Base-by-base conservation (phyloP, 2,113 vertebrate species). In the Saccopteryx leptura region DNA sequence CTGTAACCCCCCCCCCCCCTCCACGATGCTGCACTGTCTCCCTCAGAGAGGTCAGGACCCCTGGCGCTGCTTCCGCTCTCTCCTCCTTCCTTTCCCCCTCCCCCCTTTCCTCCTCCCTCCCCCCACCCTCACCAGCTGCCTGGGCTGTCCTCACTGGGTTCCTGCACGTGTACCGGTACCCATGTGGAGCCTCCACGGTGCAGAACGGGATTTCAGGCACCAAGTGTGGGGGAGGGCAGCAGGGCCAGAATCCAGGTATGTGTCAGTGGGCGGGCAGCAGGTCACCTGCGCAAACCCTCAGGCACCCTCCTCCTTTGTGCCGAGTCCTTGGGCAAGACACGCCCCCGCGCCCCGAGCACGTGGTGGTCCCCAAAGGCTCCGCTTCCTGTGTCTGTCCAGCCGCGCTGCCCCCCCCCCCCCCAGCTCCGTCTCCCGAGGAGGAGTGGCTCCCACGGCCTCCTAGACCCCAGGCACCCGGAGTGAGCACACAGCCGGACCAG, bases 341-440 rank as follows among this genome's bases (percentile, higher is more conserved):
- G 4, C 15, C 14, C 11, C 58, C 19, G 13, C 54, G 72, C 68
- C 65, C 50, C 1, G 2, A 76, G 72, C 65, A 17, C 0, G 10
- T 18, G 7, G 50, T 2, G 1, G 58, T 83, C 72, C 75, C 85
- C 66, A 28, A 39, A 72, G 80, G 46, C 48, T 28, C 54, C 68
- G 21, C 39, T 58, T 56, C 61, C 33, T 24, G 21, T 65, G 91
- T 33, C 11, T 48, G 26, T 75, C 75, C 17, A 24, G 28, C 75
- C 28, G 33, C 0, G 1, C 4, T 52, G 48, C 58, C 18, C 6
- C 10, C 50, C 58, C 54, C 58, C 18, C 6, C 10, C 46, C 0
- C 15, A 82, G 33, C 46, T 39, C 76, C 33, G 2, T 81, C 81
- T 79, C 46, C 52, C 0, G 0, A 54, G 65, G 63, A 90, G 87